Evolutionary conservation across 2,888 invertebrate genomes (phyloP), one percentile per base, ranked within the genome.

Genomic region (Leptopilina syphax): DNA sequence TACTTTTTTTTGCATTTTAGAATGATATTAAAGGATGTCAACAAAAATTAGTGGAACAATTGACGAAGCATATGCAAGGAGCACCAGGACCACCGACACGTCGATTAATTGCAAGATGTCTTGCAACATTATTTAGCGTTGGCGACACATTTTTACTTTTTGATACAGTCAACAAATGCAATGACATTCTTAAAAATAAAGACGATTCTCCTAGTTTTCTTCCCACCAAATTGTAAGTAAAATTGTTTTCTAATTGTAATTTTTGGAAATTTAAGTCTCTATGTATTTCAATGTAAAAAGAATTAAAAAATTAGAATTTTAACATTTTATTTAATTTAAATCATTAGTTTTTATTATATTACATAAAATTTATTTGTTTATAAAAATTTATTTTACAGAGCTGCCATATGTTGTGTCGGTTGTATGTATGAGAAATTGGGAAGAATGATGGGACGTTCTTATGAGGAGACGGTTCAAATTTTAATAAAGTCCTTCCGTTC

Each of bases 381-480:
- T 34, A 34, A 34, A 34, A 34, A 34, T 24, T 44, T 24, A 12
- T 12, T 60, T 65, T 73, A 9, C 47, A 99, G 99, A 86, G 98
- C 98, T 88, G 98, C 99, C 18, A 97, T 99, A 88, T 97, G 98
- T 86, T 98, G 98, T 88, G 94, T 98, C 80, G 99, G 99, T 57
- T 97, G 97, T 83, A 98, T 99, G 98, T 99, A 99, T 92, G 98
- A 99, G 92, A 98, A 97, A 92, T 94, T 99, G 27, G 99, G 99
- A 1, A 94, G 99, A 84, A 98, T 99, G 98, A 99, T 99, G 96
- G 99, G 99, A 0, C 94, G 99, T 83, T 98, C 98, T 0, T 99
- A 98, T 90, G 99, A 99, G 92, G 99, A 99, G 90, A 99, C 99
- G 0, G 97, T 99, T 50, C 96, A 97, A 86, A 96, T 98, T 77